These are phyloP conservation scores for Pelodytes ibericus DNA, from an alignment of 2,797 vertebrate genomes.

Conservation along the genomic window DNA sequence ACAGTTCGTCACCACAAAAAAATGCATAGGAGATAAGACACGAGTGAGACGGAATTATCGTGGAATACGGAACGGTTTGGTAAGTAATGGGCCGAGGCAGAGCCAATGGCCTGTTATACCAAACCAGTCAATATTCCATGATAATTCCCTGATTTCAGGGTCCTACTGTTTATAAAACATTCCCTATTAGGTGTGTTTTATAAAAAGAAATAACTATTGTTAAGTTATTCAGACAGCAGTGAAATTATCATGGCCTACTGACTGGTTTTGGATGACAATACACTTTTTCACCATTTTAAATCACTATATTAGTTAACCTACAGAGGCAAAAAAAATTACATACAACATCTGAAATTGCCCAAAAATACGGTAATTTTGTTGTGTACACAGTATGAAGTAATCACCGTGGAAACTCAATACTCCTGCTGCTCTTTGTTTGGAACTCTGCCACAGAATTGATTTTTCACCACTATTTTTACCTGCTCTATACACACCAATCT, in stretches of 20 bases:
- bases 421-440: too few species aligned
- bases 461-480: too few species aligned
- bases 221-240: not conserved
- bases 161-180: slow-evolving; percentile 10
- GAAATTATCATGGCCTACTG: slow-evolving; percentile 51
- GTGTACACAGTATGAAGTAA: too few species aligned
- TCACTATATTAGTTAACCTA: too few species aligned
- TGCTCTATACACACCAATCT: too few species aligned
- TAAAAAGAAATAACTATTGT: not conserved
- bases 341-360: too few species aligned
- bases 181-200: slow-evolving; percentile 1
- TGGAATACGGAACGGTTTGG: slow-evolving; percentile 57
- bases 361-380: too few species aligned
- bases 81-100: slow-evolving; percentile 54
- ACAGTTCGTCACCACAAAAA: slow-evolving; percentile 59
- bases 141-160: slow-evolving; percentile 33
- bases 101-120: slow-evolving; percentile 50
- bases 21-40: slow-evolving; percentile 53
- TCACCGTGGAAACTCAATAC: too few species aligned
- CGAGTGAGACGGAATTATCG: slow-evolving; percentile 54
- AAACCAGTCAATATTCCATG: slow-evolving; percentile 52
- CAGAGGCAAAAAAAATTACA: too few species aligned
- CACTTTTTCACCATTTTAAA: not conserved
- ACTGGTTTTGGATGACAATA: slow-evolving; percentile 32
- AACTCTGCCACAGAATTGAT: too few species aligned